A percentile compares a stretch with the other conserved stretches of the same genome.
Conservation (phyloP, 2,888 invertebrate species). For the Escarpia spicata region DNA sequence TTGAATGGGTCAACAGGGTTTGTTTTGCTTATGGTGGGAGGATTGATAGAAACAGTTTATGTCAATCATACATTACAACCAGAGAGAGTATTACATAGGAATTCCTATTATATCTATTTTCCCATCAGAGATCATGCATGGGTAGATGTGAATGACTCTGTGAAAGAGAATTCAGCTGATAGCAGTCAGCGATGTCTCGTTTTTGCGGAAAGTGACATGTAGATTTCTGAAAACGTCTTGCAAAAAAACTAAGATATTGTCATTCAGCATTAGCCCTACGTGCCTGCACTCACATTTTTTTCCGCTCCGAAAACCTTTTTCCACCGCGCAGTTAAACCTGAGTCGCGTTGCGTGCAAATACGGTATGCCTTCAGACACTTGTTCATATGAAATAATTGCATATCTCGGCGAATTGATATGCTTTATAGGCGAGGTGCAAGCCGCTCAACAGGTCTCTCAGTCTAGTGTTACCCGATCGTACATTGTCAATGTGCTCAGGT, state of each 20-base stretch:
- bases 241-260: background rate
- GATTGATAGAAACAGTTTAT: background rate
- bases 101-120: background rate
- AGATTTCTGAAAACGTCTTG: background rate
- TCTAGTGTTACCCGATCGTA: background rate
- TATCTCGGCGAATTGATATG: background rate
- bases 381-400: slow-evolving; percentile 16
- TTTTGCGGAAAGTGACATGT: background rate
- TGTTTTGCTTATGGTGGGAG: background rate
- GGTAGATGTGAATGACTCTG: background rate
- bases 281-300: slow-evolving; percentile 1
- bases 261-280: background rate
- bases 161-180: slow-evolving; percentile 4
- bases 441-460: background rate
- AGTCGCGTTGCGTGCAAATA: background rate
- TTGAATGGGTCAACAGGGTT: background rate
- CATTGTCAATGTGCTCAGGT: background rate
- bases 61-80: background rate
- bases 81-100: background rate
- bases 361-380: background rate
- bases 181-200: background rate
- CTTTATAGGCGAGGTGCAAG: background rate
- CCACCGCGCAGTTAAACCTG: background rate
- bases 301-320: background rate
- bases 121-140: background rate